Conservation (phyloP, 1,140 invertebrate genomes). For the Chironomus tepperi region DNA sequence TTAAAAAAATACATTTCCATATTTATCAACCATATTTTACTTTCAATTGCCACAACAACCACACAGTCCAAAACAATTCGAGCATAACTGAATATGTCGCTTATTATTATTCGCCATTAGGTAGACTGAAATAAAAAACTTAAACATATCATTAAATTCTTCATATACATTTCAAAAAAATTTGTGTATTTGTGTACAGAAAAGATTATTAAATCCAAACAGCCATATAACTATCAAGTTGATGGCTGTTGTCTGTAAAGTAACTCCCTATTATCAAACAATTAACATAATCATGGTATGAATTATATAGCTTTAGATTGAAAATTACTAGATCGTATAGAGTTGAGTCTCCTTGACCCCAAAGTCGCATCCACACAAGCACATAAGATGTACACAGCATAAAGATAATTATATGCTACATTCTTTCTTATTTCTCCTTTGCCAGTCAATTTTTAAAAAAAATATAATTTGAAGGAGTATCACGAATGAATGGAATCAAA, state of each 20-base stretch:
- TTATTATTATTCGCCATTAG: conserved; percentile 9
- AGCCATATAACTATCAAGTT: neutral
- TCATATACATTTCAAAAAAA: neutral
- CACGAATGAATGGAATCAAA: neutral
- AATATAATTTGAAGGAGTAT: too few species aligned
- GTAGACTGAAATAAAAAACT: neutral
- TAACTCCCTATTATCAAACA: neutral
- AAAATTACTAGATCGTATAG: neutral
- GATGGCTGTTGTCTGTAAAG: too few species aligned
- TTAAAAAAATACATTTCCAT: neutral
- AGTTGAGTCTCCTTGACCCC: neutral
- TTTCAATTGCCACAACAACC: conserved; percentile 6
- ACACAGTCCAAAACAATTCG: neutral
- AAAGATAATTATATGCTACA: neutral
- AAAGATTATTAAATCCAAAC: neutral
- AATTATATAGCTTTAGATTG: neutral
- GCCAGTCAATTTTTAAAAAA: neutral
- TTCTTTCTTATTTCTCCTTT: neutral
- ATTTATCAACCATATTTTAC: neutral
- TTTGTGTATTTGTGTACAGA: neutral
- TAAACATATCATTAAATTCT: neutral
- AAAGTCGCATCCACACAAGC: neutral
- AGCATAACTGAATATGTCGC: neutral
- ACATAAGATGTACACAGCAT: neutral
- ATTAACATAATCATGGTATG: neutral